Evolutionary conservation across 1,140 invertebrate species (phyloP).

Genomic region (Drosophila nigrodunni): DNA sequence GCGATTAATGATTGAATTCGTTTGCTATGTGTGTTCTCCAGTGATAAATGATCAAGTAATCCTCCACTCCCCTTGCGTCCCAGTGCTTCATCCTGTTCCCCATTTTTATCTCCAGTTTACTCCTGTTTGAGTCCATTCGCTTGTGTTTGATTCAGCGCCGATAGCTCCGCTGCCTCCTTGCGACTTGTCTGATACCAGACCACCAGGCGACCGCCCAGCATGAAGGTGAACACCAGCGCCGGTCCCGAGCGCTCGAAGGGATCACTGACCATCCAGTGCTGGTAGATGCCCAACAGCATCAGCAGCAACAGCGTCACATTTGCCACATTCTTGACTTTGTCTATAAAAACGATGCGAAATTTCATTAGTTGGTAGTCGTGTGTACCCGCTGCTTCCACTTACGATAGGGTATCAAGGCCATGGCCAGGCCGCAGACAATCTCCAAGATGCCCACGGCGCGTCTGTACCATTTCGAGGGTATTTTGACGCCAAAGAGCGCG

Average conservation of each 20-base stretch:
- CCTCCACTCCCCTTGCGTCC: neutral
- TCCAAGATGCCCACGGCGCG: conserved; percentile 94
- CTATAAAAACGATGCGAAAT: conserved; percentile 85
- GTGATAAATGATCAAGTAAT: conserved; percentile 24
- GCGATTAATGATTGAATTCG: conserved; percentile 35
- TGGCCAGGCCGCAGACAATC: conserved; percentile 94
- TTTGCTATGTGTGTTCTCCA: neutral
- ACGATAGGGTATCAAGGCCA: conserved; percentile 95
- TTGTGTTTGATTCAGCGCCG: conserved; percentile 85
- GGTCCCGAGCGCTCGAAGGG: conserved; percentile 97
- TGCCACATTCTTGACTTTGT: conserved; percentile 94
- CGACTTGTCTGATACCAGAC: conserved; percentile 87
- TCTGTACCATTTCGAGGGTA: conserved; percentile 97
- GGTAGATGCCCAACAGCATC: conserved; percentile 95
- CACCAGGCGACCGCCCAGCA: conserved; percentile 96
- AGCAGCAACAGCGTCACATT: conserved; percentile 93
- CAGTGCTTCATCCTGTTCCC: neutral
- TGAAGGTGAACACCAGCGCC: conserved; percentile 97
- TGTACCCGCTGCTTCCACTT: conserved; percentile 84
- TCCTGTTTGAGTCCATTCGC: conserved; percentile 89
- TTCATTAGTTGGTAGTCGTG: neutral
- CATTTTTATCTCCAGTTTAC: conserved; percentile 66
- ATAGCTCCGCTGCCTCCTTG: conserved; percentile 85
- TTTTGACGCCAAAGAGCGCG: conserved; percentile 92
- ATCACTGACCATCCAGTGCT: conserved; percentile 96